Evolutionary conservation across 2,113 vertebrate species (phyloP).

Genomic region (Chaenocephalus aceratus): DNA sequence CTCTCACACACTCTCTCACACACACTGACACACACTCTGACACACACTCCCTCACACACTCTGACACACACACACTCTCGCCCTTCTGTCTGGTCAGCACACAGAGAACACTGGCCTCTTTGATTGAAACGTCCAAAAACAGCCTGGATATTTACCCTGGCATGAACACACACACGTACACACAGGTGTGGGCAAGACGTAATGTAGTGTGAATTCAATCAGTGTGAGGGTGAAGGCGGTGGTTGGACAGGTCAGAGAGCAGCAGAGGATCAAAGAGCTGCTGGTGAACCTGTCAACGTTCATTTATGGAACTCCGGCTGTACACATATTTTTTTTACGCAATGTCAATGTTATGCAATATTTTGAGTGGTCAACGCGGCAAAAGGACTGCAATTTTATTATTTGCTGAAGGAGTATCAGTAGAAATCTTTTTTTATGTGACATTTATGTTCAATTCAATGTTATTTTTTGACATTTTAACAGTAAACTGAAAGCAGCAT

Average conservation of each 20-base stretch:
- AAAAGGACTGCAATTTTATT: too few relatives aligned
- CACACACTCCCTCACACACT: conserved; percentile 23
- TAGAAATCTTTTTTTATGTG: too few relatives aligned
- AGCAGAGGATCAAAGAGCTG: conserved; percentile 22
- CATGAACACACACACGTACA: conserved; percentile 24
- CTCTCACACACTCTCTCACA: too few relatives aligned
- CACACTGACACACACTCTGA: too few relatives aligned
- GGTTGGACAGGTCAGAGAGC: conserved; percentile 28
- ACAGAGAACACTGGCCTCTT: conserved; percentile 78
- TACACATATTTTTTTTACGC: too few relatives aligned
- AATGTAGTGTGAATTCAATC: conserved; percentile 61
- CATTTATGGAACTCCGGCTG: too few relatives aligned
- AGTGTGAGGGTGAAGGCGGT: conserved; percentile 56
- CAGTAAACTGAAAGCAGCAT: too few relatives aligned
- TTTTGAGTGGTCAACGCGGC: too few relatives aligned
- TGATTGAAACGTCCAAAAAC: conserved; percentile 74
- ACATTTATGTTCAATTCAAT: too few relatives aligned
- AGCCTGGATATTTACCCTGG: conserved; percentile 59
- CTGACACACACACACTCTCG: not conserved
- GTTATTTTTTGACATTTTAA: too few relatives aligned
- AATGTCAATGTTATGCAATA: too few relatives aligned
- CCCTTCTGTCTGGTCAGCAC: conserved; percentile 51
- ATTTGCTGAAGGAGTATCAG: too few relatives aligned
- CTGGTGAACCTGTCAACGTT: not conserved
- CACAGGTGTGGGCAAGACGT: conserved; percentile 58